phyloP scores from a whole-genome alignment of 2,113 vertebrate species.

The Python bivittatus region DNA sequence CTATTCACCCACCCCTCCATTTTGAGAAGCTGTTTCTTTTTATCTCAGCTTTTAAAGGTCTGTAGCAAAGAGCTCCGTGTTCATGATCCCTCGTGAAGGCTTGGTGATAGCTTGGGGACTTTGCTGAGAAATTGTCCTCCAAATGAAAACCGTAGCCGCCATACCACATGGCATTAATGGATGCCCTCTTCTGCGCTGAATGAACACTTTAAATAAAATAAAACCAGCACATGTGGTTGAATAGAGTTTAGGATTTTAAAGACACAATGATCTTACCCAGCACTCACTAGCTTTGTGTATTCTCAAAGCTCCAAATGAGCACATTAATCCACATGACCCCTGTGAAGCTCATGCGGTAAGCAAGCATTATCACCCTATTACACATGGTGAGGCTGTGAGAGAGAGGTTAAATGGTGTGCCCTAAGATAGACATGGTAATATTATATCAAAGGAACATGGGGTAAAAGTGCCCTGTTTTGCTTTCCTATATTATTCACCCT shows the following conservation, averaged over 20 bases:
- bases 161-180: neutral
- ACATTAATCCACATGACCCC: neutral
- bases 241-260: neutral
- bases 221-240: neutral
- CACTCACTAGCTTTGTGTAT: rapidly evolving
- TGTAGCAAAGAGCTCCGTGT: neutral
- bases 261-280: neutral
- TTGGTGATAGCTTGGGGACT: neutral
- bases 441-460: neutral
- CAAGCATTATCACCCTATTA: neutral
- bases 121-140: neutral
- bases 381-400: rapidly evolving
- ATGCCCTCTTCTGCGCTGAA: neutral
- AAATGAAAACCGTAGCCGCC: neutral
- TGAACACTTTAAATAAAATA: neutral
- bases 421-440: neutral
- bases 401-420: neutral
- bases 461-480: rapidly evolving
- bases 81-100: neutral
- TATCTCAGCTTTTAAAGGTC: neutral
- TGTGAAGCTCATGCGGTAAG: neutral
- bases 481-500: rapidly evolving
- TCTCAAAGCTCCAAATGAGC: neutral
- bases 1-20: neutral
- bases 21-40: neutral